phyloP scores from a whole-genome alignment of 2,797 vertebrate genomes.

The Enteromius trimaculatus region DNA sequence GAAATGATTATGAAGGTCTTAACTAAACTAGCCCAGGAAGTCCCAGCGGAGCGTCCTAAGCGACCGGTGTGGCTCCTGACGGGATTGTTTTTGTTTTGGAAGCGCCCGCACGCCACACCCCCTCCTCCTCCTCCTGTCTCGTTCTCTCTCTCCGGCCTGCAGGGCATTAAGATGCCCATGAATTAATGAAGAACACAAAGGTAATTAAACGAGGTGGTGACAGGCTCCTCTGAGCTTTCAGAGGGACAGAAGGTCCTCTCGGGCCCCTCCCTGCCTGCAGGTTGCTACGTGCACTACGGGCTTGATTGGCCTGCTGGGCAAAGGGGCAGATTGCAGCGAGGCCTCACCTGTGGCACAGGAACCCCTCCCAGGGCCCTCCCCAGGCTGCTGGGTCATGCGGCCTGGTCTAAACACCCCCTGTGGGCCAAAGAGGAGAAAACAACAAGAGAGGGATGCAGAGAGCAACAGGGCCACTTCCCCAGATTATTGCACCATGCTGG shows the following conservation, averaged over 20 bases:
- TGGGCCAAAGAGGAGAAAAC: constrained; percentile 74
- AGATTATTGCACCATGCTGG: constrained; percentile 81
- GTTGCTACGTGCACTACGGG: constrained; percentile 82
- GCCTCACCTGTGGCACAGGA: constrained; percentile 92
- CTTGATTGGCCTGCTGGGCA: constrained; percentile 95
- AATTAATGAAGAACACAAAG: constrained; percentile 92
- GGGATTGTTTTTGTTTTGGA: constrained; percentile 74
- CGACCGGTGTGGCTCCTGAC: constrained; percentile 55
- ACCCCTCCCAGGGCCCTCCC: constrained; percentile 84
- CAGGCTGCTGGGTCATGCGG: constrained; percentile 82
- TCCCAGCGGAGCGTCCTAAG: constrained; percentile 63
- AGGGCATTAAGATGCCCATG: constrained; percentile 85
- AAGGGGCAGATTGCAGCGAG: constrained; percentile 77
- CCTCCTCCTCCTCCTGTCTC: constrained; percentile 46
- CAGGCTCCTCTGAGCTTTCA: constrained; percentile 90
- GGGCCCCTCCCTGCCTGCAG: constrained; percentile 76
- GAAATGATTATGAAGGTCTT: constrained; percentile 64
- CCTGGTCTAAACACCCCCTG: constrained; percentile 81
- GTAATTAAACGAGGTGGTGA: constrained; percentile 91
- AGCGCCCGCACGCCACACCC: constrained; percentile 37
- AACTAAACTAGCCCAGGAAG: constrained; percentile 57
- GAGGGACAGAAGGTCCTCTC: constrained; percentile 81
- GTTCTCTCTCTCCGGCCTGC: constrained; percentile 77
- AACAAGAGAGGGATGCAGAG: constrained; percentile 67
- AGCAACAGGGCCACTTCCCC: constrained; percentile 77